Percentiles rank a stretch among this genome's conserved stretches.
Evolutionary conservation across 2,888 invertebrate species (phyloP).

Genomic region (Oscheius sp.): DNA sequence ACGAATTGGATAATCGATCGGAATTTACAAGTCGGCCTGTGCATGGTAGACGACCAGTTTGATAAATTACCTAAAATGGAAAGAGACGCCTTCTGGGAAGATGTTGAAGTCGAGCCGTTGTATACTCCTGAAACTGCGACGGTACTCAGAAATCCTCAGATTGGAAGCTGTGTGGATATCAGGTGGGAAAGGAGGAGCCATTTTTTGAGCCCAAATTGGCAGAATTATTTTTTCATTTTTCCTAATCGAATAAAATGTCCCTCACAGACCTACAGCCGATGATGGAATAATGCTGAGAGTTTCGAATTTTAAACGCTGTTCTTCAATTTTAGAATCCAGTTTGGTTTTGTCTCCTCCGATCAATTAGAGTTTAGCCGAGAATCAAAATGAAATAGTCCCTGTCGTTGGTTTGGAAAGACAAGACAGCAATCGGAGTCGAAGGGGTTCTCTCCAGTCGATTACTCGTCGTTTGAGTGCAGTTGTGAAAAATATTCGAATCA

Average conservation of each 20-base stretch:
- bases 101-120: conserved; percentile 56
- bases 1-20: conserved; percentile 66
- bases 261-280: neutral
- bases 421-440: neutral
- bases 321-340: neutral
- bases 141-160: conserved; percentile 61
- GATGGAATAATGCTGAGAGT: conserved; percentile 5
- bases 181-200: conserved; percentile 16
- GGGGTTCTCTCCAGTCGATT: neutral
- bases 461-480: conserved; percentile 6
- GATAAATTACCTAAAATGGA: conserved; percentile 55
- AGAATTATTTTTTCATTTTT: too few species aligned
- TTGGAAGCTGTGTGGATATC: conserved; percentile 63
- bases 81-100: conserved; percentile 61
- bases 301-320: neutral
- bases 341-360: neutral
- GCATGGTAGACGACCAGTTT: conserved; percentile 63
- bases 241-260: too few species aligned
- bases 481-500: conserved; percentile 9
- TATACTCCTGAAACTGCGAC: conserved; percentile 64
- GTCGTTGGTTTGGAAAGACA: conserved; percentile 7
- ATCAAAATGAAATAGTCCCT: conserved; percentile 12
- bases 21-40: conserved; percentile 63
- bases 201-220: neutral
- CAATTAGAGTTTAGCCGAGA: neutral